These are phyloP conservation scores for Augiades crinisus DNA, from an alignment of 2,888 invertebrate genomes.

Conservation along the genomic window DNA sequence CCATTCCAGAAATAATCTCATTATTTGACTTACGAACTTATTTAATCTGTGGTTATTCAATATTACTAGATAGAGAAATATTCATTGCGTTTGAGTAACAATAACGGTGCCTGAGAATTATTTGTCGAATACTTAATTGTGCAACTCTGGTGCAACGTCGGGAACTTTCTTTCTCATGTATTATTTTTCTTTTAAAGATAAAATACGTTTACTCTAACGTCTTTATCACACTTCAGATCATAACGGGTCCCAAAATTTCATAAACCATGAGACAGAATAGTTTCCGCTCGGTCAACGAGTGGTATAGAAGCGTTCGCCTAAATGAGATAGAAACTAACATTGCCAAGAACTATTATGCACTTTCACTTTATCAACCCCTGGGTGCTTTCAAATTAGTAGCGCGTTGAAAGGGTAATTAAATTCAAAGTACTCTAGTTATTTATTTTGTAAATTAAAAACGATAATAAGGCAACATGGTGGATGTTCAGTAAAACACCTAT, in stretches of 20 bases:
- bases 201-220: slow-evolving; percentile 37
- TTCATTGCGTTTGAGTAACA: slow-evolving; percentile 35
- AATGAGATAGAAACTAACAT: slow-evolving; percentile 50
- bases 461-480: no score
- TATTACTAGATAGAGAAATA: slow-evolving; percentile 29
- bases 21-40: slow-evolving; percentile 24
- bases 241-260: slow-evolving; percentile 46
- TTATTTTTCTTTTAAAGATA: slow-evolving; percentile 33
- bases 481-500: no score
- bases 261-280: slow-evolving; percentile 68
- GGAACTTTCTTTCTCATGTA: slow-evolving; percentile 62
- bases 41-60: slow-evolving; percentile 17
- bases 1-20: slow-evolving; percentile 24
- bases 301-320: slow-evolving; percentile 69
- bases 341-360: slow-evolving; percentile 43
- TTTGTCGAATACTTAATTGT: slow-evolving; percentile 49
- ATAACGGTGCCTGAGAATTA: slow-evolving; percentile 38
- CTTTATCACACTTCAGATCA: slow-evolving; percentile 51
- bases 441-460: no score
- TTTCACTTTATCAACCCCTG: no score
- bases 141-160: slow-evolving; percentile 62
- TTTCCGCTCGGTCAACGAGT: slow-evolving; percentile 66
- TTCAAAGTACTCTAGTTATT: no score
- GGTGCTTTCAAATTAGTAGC: no score
- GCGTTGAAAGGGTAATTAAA: no score